These are phyloP conservation scores for Dipus sagitta DNA, from an alignment of 2,797 vertebrate species.

Conservation along the genomic window DNA sequence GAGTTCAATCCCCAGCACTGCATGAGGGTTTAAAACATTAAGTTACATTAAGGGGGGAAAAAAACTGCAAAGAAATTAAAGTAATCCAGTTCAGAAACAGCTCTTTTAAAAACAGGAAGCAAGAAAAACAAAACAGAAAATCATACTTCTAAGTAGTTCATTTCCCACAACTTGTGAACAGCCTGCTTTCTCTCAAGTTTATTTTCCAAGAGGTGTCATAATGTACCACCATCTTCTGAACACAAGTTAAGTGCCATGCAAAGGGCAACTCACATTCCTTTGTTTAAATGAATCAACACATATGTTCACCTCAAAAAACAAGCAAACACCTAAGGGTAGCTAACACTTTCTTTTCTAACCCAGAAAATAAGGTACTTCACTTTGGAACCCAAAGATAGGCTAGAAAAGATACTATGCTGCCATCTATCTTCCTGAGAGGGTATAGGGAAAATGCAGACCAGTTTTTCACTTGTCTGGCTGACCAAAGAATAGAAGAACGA, in stretches of 20 bases:
- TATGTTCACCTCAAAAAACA: conserved; percentile 55
- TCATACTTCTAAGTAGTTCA: neutral
- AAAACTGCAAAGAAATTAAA: conserved; percentile 16
- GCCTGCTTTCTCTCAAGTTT: conserved; percentile 55
- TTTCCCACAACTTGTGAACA: conserved; percentile 39
- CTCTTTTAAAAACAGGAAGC: conserved; percentile 26
- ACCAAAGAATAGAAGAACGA: neutral
- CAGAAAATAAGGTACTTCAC: neutral
- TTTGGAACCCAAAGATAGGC: conserved; percentile 22
- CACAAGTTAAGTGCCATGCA: conserved; percentile 35
- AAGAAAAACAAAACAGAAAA: conserved; percentile 47
- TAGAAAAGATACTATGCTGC: conserved; percentile 71
- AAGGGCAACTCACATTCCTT: neutral
- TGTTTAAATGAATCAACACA: conserved; percentile 58
- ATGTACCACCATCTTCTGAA: conserved; percentile 25
- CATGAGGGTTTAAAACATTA: neutral
- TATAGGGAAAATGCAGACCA: neutral
- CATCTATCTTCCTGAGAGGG: conserved; percentile 71
- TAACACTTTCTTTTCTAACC: conserved; percentile 57
- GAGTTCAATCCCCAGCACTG: neutral
- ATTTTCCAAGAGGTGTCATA: conserved; percentile 8
- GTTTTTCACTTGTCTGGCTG: neutral
- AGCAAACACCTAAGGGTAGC: conserved; percentile 5
- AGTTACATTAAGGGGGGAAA: conserved; percentile 20
- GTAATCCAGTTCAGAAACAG: conserved; percentile 25